Conservation (phyloP, 2,888 invertebrate genomes). For the Catonia carolina region DNA sequence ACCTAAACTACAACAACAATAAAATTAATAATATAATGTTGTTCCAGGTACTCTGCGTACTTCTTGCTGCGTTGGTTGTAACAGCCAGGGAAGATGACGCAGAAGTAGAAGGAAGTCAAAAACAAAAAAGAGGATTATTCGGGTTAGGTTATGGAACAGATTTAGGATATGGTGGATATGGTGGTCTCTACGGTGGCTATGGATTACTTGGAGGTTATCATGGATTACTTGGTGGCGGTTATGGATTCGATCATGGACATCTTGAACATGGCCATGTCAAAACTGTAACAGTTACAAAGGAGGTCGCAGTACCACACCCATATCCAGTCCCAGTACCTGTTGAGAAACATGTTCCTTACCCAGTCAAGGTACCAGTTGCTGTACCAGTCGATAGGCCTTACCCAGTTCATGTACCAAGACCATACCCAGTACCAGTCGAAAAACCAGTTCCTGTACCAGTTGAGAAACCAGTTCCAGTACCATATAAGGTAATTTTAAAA, state of each 20-base stretch:
- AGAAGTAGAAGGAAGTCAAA: too few relatives aligned
- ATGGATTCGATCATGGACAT: conserved; percentile 17
- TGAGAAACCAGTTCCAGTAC: conserved; percentile 42
- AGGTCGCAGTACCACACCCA: conserved; percentile 34
- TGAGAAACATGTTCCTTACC: conserved; percentile 35
- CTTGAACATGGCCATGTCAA: conserved; percentile 26
- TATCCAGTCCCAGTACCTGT: conserved; percentile 37
- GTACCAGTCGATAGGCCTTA: conserved; percentile 36
- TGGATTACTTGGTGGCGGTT: conserved; percentile 19
- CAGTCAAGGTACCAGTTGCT: conserved; percentile 36
- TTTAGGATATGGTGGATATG: background rate
- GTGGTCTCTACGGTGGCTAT: conserved; percentile 2
- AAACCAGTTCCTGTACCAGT: conserved; percentile 36
- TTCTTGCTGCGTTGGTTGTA: too few relatives aligned
- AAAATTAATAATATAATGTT: too few relatives aligned
- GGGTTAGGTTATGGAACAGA: too few relatives aligned
- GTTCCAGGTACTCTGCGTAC: too few relatives aligned
- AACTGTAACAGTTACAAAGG: conserved; percentile 33
- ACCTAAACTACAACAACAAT: too few relatives aligned
- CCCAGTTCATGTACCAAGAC: conserved; percentile 36
- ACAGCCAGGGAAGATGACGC: too few relatives aligned
- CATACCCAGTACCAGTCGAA: conserved; percentile 37
- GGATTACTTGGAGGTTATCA: conserved; percentile 20
- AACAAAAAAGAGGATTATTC: too few relatives aligned
- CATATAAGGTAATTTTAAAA: conserved; percentile 35